Evolutionary conservation across 2,113 vertebrate genomes (phyloP), one percentile per base, ranked within the genome.

Genomic region (Ciconia maguari): DNA sequence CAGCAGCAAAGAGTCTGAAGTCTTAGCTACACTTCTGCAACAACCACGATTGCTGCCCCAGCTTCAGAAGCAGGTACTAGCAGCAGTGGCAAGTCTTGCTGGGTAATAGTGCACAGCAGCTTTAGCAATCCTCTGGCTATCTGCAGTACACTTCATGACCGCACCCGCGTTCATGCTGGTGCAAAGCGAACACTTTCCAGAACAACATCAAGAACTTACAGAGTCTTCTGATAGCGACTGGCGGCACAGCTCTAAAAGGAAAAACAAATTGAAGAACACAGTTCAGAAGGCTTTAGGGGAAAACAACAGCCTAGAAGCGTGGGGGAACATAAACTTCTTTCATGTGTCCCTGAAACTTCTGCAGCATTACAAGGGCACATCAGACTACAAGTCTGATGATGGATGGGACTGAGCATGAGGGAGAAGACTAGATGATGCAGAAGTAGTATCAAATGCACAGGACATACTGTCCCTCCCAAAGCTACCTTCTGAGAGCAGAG

Each of bases 161-260:
- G 3, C 57, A 76, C 3, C 34, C 62, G 55, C 0, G 0, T 10
- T 36, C 57, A 42, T 0, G 1, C 66, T 60, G 48, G 13, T 58
- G 88, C 93, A 96, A 82, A 80, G 27, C 15, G 6, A 80, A 87
- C 10, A 1, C 51, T 36, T 83, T 21, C 61, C 46, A 87, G 20
- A 90, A 62, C 13, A 84, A 90, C 19, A 80, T 9, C 30, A 77
- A 55, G 79, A 94, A 99, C 99, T 99, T 96, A 99, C 99, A 24
- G 99, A 98, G 97, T 99, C 99, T 92, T 99, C 99, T 32, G 99
- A 98, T 87, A 99, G 95, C 0, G 99, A 99, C 24, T 97, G 97
- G 83, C 99, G 98, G 89, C 99, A 99, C 93, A 99, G 98, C 94
- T 99, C 99, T 99, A 93, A 18, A 97, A 96, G 16, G 58, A 76